These are phyloP conservation scores for Cephus cinctus DNA, from an alignment of 1,140 invertebrate species.

Conservation along the genomic window DNA sequence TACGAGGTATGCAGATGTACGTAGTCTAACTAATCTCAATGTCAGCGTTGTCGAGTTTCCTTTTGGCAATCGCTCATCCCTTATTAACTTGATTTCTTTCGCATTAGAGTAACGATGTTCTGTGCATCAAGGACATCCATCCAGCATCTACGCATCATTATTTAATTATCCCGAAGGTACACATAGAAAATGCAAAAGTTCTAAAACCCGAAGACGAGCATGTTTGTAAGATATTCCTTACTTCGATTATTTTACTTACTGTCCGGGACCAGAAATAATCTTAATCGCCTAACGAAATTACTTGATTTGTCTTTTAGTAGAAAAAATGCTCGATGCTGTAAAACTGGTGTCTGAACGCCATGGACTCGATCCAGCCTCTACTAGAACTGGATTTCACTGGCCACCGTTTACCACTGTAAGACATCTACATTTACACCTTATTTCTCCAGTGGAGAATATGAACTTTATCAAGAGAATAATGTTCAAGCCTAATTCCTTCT, in stretches of 20 bases:
- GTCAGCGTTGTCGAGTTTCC: not conserved
- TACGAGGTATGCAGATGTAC: constrained; percentile 44
- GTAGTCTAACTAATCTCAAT: not conserved
- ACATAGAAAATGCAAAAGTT: constrained; percentile 72
- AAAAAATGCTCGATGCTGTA: constrained; percentile 62
- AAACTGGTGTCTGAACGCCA: constrained; percentile 58
- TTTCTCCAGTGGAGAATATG: constrained; percentile 79
- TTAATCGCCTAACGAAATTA: constrained; percentile 17
- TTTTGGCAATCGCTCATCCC: not conserved
- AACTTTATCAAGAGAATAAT: constrained; percentile 65
- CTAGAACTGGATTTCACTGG: constrained; percentile 85
- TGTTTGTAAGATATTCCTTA: constrained; percentile 61
- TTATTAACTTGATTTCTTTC: constrained; percentile 35
- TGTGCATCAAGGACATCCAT: constrained; percentile 81
- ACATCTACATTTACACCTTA: constrained; percentile 87
- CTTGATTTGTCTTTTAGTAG: constrained; percentile 25
- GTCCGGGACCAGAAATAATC: not conserved
- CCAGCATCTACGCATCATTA: constrained; percentile 81
- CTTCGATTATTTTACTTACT: constrained; percentile 4
- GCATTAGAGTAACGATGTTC: constrained; percentile 73
- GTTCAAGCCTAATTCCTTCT: constrained; percentile 73
- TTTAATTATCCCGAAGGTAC: constrained; percentile 75
- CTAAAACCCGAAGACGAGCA: constrained; percentile 65
- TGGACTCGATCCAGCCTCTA: constrained; percentile 56
- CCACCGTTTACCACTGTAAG: constrained; percentile 82